These are phyloP conservation scores for Drosophila pruinosa DNA, from an alignment of 1,140 invertebrate genomes.

Conservation along the genomic window DNA sequence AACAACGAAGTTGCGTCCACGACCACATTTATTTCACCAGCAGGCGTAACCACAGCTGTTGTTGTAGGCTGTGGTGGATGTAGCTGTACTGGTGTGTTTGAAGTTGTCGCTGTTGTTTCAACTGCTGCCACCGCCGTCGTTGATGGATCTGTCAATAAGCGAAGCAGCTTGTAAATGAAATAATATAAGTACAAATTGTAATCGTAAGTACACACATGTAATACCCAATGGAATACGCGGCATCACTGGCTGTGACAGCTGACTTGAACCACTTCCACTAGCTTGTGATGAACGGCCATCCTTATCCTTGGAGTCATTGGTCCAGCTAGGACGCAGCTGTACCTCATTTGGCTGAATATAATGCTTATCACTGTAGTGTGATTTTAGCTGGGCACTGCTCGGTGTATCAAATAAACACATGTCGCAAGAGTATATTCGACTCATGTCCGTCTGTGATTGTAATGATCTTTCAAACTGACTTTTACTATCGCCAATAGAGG, in stretches of 20 bases:
- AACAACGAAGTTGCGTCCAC: constrained; percentile 62
- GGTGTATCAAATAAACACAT: constrained; percentile 69
- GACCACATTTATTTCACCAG: constrained; percentile 51
- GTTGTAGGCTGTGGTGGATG: constrained; percentile 13
- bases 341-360: constrained; percentile 56
- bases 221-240: constrained; percentile 49
- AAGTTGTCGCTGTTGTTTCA: not conserved
- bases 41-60: constrained; percentile 32
- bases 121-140: not conserved
- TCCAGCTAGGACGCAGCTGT: constrained; percentile 65
- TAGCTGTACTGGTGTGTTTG: constrained; percentile 8
- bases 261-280: not conserved
- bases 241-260: not conserved
- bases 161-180: constrained; percentile 7
- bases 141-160: constrained; percentile 40
- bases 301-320: not conserved
- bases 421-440: constrained; percentile 57
- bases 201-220: constrained; percentile 40
- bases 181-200: not conserved
- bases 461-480: not conserved
- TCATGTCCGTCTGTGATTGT: not conserved
- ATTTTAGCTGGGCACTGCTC: constrained; percentile 29
- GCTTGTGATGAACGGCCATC: not conserved
- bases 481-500: not conserved
- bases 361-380: constrained; percentile 61